A percentile compares a stretch with the other conserved stretches of the same genome.
These are phyloP conservation scores for Slavum lentiscoides DNA, from an alignment of 2,888 invertebrate species.

Conservation along the genomic window DNA sequence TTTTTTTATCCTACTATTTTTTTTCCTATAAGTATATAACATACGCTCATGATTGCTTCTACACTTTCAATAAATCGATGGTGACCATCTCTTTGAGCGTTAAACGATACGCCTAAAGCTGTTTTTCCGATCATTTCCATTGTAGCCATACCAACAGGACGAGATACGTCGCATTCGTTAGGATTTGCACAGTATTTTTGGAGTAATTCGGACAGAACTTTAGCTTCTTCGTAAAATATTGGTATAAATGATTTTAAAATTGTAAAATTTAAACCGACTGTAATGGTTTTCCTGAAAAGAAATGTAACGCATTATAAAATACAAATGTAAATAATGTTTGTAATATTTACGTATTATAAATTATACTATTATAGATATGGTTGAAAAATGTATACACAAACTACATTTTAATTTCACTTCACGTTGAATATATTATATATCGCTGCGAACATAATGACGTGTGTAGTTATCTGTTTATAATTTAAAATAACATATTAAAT, in stretches of 20 bases:
- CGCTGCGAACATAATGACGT: too few species aligned
- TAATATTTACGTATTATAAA: too few species aligned
- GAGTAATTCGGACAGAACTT: not conserved
- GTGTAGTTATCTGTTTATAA: too few species aligned
- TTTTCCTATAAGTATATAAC: not conserved
- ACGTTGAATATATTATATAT: too few species aligned
- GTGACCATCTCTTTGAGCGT: slow-evolving; percentile 45
- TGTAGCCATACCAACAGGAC: slow-evolving; percentile 47
- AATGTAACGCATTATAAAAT: not conserved
- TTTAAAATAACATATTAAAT: too few species aligned
- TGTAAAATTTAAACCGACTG: slow-evolving; percentile 24
- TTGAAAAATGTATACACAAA: too few species aligned
- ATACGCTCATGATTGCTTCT: slow-evolving; percentile 6
- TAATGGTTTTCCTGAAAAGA: slow-evolving; percentile 37
- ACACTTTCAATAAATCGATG: slow-evolving; percentile 19
- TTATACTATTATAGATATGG: too few species aligned
- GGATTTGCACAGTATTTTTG: not conserved
- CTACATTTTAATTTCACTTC: too few species aligned
- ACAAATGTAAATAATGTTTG: too few species aligned
- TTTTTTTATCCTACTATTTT: too few species aligned
- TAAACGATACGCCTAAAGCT: slow-evolving; percentile 54
- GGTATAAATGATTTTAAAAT: slow-evolving; percentile 21
- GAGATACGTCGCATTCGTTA: slow-evolving; percentile 31
- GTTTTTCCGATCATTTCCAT: slow-evolving; percentile 55
- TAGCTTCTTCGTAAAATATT: not conserved